phyloP scores from a whole-genome alignment of 2,797 vertebrate genomes.

The Scomberomorus guttatus region DNA sequence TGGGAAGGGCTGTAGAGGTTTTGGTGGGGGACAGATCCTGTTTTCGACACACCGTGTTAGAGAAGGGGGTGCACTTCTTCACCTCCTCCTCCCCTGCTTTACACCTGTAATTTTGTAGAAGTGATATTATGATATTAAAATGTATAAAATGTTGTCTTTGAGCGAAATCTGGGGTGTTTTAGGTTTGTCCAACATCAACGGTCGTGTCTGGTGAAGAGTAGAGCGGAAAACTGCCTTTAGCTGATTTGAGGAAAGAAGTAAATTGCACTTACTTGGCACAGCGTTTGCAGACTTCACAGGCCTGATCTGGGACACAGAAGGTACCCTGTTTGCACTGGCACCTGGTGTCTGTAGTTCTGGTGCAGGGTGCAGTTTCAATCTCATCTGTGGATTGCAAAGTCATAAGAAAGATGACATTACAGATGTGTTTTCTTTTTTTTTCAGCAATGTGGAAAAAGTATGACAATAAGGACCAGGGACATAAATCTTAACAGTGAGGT shows the following conservation, averaged over 20 bases:
- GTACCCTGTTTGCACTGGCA: slow-evolving; percentile 82
- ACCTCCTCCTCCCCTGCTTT: slow-evolving; percentile 82
- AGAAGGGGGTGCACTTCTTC: slow-evolving; percentile 79
- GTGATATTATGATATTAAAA: no score
- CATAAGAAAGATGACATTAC: not conserved
- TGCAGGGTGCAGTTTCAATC: slow-evolving; percentile 75
- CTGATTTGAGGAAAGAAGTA: not conserved
- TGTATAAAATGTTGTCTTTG: no score
- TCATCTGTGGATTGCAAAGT: slow-evolving; percentile 75
- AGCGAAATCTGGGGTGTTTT: no score
- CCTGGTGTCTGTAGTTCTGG: slow-evolving; percentile 77
- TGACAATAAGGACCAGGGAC: not conserved
- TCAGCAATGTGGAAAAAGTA: not conserved
- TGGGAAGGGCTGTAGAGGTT: not conserved
- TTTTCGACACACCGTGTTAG: slow-evolving; percentile 83
- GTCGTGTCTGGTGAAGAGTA: no score
- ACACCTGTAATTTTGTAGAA: slow-evolving; percentile 72
- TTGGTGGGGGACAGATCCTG: slow-evolving; percentile 46
- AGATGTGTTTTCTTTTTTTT: not conserved
- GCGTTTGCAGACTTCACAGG: slow-evolving; percentile 89
- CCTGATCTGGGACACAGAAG: slow-evolving; percentile 86
- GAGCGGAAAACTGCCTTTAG: no score
- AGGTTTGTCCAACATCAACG: no score
- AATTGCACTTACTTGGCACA: slow-evolving; percentile 80
- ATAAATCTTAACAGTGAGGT: not conserved